phyloP scores from a whole-genome alignment of 2,888 invertebrate genomes.

The Parnassius apollo region DNA sequence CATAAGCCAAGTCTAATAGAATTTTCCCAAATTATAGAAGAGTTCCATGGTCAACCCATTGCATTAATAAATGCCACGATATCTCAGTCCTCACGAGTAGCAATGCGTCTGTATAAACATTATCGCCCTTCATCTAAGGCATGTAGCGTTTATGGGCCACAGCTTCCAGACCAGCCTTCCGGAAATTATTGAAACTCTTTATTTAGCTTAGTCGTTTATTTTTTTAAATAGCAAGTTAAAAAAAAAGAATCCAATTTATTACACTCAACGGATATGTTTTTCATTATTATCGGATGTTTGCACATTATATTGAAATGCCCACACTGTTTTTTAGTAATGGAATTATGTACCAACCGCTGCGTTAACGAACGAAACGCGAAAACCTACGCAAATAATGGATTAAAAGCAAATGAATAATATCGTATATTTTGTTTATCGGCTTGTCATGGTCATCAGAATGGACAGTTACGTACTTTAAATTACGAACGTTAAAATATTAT shows the following conservation, averaged over 20 bases:
- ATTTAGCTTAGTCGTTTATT: neutral
- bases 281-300: constrained; percentile 24
- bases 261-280: constrained; percentile 18
- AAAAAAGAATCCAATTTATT: constrained; percentile 22
- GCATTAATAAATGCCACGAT: no score
- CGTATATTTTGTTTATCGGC: constrained; percentile 16
- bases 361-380: constrained; percentile 34
- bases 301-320: constrained; percentile 22
- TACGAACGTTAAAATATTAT: constrained; percentile 22
- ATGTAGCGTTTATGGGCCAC: no score
- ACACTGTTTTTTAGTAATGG: constrained; percentile 44
- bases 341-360: constrained; percentile 38
- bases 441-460: constrained; percentile 3
- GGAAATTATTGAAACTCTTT: neutral
- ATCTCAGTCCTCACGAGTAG: no score
- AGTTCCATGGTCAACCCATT: no score
- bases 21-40: no score
- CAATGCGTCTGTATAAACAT: no score
- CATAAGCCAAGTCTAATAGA: no score
- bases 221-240: constrained; percentile 2
- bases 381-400: constrained; percentile 25
- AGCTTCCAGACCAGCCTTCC: no score
- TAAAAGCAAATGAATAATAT: constrained; percentile 26
- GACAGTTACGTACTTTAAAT: constrained; percentile 9
- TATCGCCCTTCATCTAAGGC: no score